Base-by-base conservation (phyloP, 2,797 vertebrate species). In the Labroides dimidiatus region DNA sequence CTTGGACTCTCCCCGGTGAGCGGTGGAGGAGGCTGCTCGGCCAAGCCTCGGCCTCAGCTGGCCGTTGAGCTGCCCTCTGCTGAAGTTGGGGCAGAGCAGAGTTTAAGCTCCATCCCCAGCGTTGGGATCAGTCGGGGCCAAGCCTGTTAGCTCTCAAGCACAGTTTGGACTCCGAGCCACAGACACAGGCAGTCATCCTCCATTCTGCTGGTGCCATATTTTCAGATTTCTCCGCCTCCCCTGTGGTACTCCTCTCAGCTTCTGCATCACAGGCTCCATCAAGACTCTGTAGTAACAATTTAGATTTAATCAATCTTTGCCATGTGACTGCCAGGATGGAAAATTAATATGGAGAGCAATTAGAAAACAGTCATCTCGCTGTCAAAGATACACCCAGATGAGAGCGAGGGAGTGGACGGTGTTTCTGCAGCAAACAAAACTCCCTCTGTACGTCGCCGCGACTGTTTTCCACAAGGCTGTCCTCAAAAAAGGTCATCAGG, bases 1-100 rank as follows among this genome's bases (percentile, higher is more conserved):
- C 91, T 93, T 76, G 89, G 92, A 90, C 90, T 90, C 85, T 94
- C 91, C 91, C 92, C 71, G 67, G 84, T 89, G 93, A 89, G 87
- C 77, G 70, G 89, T 84, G 84, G 69, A 75, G 80, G 82, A 84
- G 88, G 84, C 88, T 79, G 86, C 74, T 60, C 83, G 84, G 90
- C 86, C 78, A 45, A 82, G 78, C 79, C 81, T 62, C 70, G 70
- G 89, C 80, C 78, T 86, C 81, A 88, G 86, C 90, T 80, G 88
- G 80, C 69, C 72, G 55, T 51, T 81, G 86, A 81, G 66, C 78
- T 84, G 77, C 84, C 86, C 89, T 86, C 79, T 56, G 62, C 72
- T 75, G 68, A 76, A 80, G 80, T 88, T 75, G 73, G 75, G 74
- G 78, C 80, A 64, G 79, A 72, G 82, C 72, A 67, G 75, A 86